phyloP scores from a whole-genome alignment of 2,113 vertebrate genomes.

The Athene cunicularia region DNA sequence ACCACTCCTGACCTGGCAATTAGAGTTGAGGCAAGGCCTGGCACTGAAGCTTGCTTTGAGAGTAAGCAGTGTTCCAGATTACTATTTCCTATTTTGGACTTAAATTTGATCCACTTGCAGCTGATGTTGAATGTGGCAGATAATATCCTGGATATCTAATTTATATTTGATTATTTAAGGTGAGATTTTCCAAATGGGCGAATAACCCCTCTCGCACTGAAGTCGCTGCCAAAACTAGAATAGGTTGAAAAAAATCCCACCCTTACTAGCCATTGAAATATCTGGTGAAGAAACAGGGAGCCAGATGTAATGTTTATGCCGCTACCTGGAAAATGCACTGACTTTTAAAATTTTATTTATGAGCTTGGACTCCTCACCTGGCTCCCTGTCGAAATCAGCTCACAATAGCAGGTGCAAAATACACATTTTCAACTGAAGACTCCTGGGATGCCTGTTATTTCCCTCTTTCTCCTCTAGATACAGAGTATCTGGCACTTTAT shows the following conservation, averaged over 20 bases:
- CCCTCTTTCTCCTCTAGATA: neutral
- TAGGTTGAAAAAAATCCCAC: neutral
- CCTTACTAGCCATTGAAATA: neutral
- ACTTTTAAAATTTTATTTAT: neutral
- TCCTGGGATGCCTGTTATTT: neutral
- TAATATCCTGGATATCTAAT: neutral
- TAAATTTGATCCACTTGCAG: slow-evolving; percentile 7
- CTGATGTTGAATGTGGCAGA: neutral
- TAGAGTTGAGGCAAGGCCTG: slow-evolving; percentile 18
- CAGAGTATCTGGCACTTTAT: neutral
- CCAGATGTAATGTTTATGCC: neutral
- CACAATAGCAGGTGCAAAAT: neutral
- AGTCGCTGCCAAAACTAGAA: neutral
- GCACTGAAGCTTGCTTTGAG: neutral
- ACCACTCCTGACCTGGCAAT: neutral
- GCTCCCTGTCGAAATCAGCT: neutral
- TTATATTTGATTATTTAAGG: slow-evolving; percentile 43
- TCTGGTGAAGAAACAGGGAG: neutral
- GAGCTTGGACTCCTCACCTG: neutral
- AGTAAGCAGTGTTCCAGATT: neutral
- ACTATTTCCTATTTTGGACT: slow-evolving; percentile 23
- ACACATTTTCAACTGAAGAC: neutral
- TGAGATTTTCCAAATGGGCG: slow-evolving; percentile 27
- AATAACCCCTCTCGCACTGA: neutral
- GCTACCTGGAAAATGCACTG: neutral